Evolutionary conservation across 2,113 vertebrate species (phyloP).

Genomic region (Caranx melampygus): DNA sequence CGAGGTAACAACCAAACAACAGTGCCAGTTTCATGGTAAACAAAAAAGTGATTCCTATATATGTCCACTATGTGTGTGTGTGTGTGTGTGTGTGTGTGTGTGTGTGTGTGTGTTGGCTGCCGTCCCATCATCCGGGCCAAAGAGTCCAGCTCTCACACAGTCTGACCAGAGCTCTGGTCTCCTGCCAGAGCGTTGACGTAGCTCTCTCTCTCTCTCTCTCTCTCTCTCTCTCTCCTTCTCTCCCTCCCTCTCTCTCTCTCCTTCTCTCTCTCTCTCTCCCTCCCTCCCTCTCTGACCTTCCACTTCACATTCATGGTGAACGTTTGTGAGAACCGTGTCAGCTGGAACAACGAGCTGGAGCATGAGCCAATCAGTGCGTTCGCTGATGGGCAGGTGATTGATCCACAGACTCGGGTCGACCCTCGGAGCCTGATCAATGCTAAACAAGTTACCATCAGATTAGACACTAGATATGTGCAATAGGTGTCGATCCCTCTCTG

Average conservation of each 20-base stretch:
- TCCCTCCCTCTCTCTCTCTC: background rate
- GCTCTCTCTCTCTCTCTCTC: background rate
- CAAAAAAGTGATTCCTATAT: slow-evolving; percentile 36
- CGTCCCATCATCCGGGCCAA: slow-evolving; percentile 45
- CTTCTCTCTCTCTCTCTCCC: no score
- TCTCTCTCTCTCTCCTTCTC: background rate
- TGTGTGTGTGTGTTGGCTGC: slow-evolving; percentile 45
- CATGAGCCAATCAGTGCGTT: background rate
- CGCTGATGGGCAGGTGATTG: no score
- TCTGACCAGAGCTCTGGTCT: slow-evolving; percentile 45
- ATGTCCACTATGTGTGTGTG: slow-evolving; percentile 2
- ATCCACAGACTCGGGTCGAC: no score
- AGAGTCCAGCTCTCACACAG: slow-evolving; percentile 45
- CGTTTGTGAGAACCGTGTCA: no score
- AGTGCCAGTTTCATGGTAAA: slow-evolving; percentile 42
- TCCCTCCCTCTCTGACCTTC: no score
- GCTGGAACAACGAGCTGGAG: no score
- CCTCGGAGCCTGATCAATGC: no score
- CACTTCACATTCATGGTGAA: no score
- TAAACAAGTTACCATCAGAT: no score
- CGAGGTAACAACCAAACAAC: slow-evolving; percentile 10
- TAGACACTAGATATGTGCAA: no score
- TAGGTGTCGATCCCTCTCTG: no score
- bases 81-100: slow-evolving; percentile 23
- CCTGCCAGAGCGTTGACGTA: slow-evolving; percentile 63